Evolutionary conservation across 92 coral and sea anemone genomes (phyloP).

Genomic region (Parazoanthus darwini): DNA sequence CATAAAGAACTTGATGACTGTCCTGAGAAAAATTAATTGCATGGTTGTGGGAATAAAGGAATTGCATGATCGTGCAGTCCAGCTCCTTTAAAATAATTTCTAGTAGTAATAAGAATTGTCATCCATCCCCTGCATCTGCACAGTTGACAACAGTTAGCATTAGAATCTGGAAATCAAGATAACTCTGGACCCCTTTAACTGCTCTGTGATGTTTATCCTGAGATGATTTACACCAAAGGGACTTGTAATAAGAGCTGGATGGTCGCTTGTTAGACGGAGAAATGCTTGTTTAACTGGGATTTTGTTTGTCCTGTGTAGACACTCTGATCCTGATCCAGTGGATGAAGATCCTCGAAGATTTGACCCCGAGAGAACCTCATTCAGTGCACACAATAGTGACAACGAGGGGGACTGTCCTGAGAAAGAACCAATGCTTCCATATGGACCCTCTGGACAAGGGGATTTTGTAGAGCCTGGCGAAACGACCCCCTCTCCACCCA

Average conservation of each 20-base stretch:
- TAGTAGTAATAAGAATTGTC: too few relatives aligned
- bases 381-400: constrained; percentile 71
- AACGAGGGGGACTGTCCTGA: constrained; percentile 55
- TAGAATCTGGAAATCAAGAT: too few relatives aligned
- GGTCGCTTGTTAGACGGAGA: neutral
- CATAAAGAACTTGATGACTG: too few relatives aligned
- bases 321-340: constrained; percentile 69
- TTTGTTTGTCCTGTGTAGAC: constrained; percentile 34
- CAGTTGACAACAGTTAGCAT: too few relatives aligned
- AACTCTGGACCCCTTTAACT: too few relatives aligned
- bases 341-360: constrained; percentile 60
- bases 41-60: too few relatives aligned
- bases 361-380: constrained; percentile 74
- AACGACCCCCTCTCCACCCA: constrained; percentile 70
- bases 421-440: constrained; percentile 71
- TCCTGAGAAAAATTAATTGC: too few relatives aligned
- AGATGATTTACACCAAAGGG: too few relatives aligned
- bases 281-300: neutral
- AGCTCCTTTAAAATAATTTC: too few relatives aligned
- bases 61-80: too few relatives aligned
- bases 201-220: too few relatives aligned
- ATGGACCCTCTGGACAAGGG: constrained; percentile 42
- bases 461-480: constrained; percentile 53
- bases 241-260: neutral
- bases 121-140: too few relatives aligned